Conservation (phyloP, 2,113 vertebrate species). For the Andinoacara biseriatus region DNA sequence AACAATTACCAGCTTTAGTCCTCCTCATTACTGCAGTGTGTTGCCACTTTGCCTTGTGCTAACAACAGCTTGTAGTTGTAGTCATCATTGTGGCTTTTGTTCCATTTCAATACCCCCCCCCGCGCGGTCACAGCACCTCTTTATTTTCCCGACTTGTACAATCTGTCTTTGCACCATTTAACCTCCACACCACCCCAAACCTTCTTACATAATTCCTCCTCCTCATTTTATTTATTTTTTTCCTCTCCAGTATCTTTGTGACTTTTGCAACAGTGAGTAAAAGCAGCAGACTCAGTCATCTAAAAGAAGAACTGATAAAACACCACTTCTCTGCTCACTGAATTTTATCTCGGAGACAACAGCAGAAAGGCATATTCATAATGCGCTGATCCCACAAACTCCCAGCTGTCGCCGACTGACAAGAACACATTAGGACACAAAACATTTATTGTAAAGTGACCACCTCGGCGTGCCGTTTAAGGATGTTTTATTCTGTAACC, state of each 20-base stretch:
- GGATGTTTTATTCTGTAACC: slow-evolving; percentile 50
- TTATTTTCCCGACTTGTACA: slow-evolving; percentile 18
- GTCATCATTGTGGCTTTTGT: slow-evolving; percentile 14
- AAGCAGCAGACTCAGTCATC: slow-evolving; percentile 29
- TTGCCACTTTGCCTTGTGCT: background rate
- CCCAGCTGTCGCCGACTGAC: slow-evolving; percentile 50
- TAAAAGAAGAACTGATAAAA: slow-evolving; percentile 43
- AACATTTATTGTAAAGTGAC: slow-evolving; percentile 52
- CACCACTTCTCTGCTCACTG: slow-evolving; percentile 43
- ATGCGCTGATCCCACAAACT: slow-evolving; percentile 45
- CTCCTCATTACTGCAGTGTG: background rate
- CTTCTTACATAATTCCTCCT: slow-evolving; percentile 24
- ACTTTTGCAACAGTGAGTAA: slow-evolving; percentile 21
- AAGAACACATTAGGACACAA: slow-evolving; percentile 46
- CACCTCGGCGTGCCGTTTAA: slow-evolving; percentile 50
- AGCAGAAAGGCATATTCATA: slow-evolving; percentile 36
- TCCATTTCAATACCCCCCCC: slow-evolving; percentile 22
- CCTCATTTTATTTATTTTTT: background rate
- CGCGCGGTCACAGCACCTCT: slow-evolving; percentile 16
- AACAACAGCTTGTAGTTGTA: slow-evolving; percentile 16
- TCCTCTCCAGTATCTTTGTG: slow-evolving; percentile 20
- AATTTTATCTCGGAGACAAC: slow-evolving; percentile 44
- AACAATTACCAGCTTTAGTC: slow-evolving; percentile 9
- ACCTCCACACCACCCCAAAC: background rate
- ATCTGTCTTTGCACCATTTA: slow-evolving; percentile 5